Evolutionary conservation across 1,140 invertebrate genomes (phyloP).

Genomic region (Cheumatopsyche charites): DNA sequence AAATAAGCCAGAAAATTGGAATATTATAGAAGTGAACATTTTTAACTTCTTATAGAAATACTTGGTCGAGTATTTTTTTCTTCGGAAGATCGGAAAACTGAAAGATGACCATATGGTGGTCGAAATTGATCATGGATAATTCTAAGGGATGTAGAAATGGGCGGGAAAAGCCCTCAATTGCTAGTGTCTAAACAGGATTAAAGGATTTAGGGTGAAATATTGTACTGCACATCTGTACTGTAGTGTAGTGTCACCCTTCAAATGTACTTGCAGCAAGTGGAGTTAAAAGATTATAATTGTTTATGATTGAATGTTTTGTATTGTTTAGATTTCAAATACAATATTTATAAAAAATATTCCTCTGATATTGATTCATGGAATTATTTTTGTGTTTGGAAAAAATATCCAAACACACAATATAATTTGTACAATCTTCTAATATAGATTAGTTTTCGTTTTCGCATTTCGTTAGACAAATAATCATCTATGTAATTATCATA

Average conservation of each 20-base stretch:
- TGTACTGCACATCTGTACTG: constrained; percentile 12
- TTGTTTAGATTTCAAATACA: not conserved
- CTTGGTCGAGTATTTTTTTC: no score
- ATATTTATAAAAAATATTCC: not conserved
- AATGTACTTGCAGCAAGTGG: not conserved
- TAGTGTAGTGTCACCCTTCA: not conserved
- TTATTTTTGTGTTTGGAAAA: no score
- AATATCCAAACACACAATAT: no score
- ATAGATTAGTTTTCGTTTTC: no score
- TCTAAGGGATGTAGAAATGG: no score
- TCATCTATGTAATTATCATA: no score
- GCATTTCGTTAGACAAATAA: no score
- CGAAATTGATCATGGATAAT: not conserved
- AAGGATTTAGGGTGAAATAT: constrained; percentile 22
- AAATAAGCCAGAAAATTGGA: no score
- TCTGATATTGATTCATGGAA: not conserved
- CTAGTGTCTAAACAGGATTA: constrained; percentile 27
- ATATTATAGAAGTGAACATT: no score
- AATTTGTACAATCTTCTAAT: no score
- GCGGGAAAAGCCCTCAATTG: constrained; percentile 6
- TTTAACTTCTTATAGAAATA: no score
- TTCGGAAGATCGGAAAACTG: no score
- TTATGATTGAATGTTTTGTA: not conserved
- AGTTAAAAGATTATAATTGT: not conserved
- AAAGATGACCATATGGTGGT: constrained; percentile 15